These are phyloP conservation scores for Pyralis farinalis DNA, from an alignment of 2,888 invertebrate genomes.

Conservation along the genomic window DNA sequence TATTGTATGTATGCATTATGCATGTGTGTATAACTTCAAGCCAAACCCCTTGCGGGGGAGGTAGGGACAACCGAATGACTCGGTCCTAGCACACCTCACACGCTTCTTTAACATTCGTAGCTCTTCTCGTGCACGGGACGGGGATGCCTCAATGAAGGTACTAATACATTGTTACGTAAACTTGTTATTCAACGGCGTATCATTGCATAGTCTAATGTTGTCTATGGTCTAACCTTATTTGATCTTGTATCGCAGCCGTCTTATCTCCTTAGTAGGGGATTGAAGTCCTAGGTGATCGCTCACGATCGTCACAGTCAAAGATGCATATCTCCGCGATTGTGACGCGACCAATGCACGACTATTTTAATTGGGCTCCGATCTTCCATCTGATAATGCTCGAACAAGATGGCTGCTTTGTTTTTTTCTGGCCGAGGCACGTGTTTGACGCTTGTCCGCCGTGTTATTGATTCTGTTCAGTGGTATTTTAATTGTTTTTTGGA, in stretches of 20 bases:
- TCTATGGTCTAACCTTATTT: not conserved
- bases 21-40: no score
- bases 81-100: no score
- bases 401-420: constrained; percentile 67
- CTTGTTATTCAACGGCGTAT: no score
- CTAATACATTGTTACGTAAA: no score
- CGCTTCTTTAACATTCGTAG: no score
- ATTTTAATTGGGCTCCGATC: constrained; percentile 78
- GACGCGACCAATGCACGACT: constrained; percentile 77
- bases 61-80: no score
- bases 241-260: not conserved
- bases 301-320: constrained; percentile 62
- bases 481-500: constrained; percentile 22
- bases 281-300: constrained; percentile 61
- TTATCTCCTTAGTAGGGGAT: constrained; percentile 24
- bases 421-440: constrained; percentile 52
- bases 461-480: constrained; percentile 31
- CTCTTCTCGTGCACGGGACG: no score
- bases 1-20: no score
- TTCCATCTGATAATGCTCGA: constrained; percentile 57
- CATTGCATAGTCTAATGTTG: no score
- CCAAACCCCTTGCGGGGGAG: no score
- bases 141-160: no score
- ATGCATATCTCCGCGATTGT: constrained; percentile 68
- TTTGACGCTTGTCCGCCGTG: constrained; percentile 48